Base-by-base conservation (phyloP, 2,797 vertebrate species). In the Sphenodon punctatus region DNA sequence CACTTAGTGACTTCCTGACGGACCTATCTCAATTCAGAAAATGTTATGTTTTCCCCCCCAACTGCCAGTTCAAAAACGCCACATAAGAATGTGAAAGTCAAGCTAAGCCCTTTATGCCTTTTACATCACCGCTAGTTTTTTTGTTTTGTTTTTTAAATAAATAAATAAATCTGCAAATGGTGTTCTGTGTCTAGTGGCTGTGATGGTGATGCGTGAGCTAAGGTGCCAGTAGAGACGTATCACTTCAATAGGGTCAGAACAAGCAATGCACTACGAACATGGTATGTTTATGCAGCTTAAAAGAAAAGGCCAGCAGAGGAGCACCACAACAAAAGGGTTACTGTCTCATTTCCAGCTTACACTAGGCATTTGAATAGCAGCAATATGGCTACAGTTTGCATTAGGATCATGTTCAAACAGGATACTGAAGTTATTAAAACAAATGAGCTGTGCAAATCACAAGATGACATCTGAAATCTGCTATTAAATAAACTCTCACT, bases 231-330 rank as follows among this genome's bases (percentile, higher is more conserved):
- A 61, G 70, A 87, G 56, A 34, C 75, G 48, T 48, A 73, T 67
- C 58, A 67, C 80, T 84, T 78, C 71, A 90, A 87, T 61, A 75
- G 76, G 39, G 75, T n/a, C 75, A 80, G 88, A 89, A 80, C 59
- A 82, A 88, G 66, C 2, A 12, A 67, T 64, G 72, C 2, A 4
- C 71, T 23, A 34, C n/a, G 32, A 46, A 74, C 56, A 72, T 88
- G 64, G 75, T 68, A 6, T 25, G 23, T 48, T 25, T n/a, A n/a
- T n/a, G n/a, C n/a, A n/a, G n/a, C n/a, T n/a, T n/a, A n/a, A n/a
- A n/a, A n/a, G n/a, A n/a, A n/a, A n/a, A n/a, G n/a, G n/a, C n/a
- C n/a, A n/a, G n/a, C n/a, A n/a, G n/a, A n/a, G n/a, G 61, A 75
- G 60, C 67, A 80, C 85, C 84, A 75, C 71, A 82, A 74, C 74